These are phyloP conservation scores for Nephrotoma guestfalica DNA, from an alignment of 2,888 invertebrate genomes.

Conservation along the genomic window DNA sequence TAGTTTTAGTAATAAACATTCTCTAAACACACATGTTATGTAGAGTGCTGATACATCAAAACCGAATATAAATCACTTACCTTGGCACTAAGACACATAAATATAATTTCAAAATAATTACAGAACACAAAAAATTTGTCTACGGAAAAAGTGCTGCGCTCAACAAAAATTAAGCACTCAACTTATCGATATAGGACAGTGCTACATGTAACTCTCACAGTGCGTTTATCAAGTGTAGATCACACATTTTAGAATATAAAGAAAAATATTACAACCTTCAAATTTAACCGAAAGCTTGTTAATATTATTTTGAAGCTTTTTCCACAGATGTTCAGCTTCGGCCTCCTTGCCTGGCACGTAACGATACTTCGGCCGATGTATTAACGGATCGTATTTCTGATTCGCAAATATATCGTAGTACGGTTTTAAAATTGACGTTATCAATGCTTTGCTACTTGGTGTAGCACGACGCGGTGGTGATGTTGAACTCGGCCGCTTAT, in stretches of 20 bases:
- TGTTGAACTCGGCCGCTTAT: slow-evolving; percentile 27
- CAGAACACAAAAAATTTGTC: not conserved
- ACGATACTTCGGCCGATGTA: slow-evolving; percentile 59
- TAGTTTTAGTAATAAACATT: not conserved
- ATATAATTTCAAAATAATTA: not conserved
- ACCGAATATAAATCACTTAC: not conserved
- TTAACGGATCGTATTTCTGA: slow-evolving; percentile 58
- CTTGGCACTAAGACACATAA: not conserved
- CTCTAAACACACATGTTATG: not conserved
- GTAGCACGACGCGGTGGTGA: slow-evolving; percentile 33
- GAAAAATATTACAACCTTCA: slow-evolving; percentile 20
- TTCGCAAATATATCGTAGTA: slow-evolving; percentile 39
- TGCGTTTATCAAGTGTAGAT: slow-evolving; percentile 6
- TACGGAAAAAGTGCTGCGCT: not conserved
- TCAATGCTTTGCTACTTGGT: slow-evolving; percentile 28
- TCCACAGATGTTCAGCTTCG: slow-evolving; percentile 17
- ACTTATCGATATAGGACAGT: not conserved
- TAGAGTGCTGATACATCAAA: not conserved
- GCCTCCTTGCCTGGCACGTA: slow-evolving; percentile 44
- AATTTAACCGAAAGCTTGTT: slow-evolving; percentile 41
- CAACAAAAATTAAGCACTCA: not conserved
- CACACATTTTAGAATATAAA: not conserved
- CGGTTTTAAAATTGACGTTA: slow-evolving; percentile 31
- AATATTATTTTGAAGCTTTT: slow-evolving; percentile 35
- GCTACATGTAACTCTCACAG: not conserved